Evolutionary conservation across 2,888 invertebrate species (phyloP), one percentile per base, ranked within the genome.

Genomic region (Hirtodrosophila duncani): DNA sequence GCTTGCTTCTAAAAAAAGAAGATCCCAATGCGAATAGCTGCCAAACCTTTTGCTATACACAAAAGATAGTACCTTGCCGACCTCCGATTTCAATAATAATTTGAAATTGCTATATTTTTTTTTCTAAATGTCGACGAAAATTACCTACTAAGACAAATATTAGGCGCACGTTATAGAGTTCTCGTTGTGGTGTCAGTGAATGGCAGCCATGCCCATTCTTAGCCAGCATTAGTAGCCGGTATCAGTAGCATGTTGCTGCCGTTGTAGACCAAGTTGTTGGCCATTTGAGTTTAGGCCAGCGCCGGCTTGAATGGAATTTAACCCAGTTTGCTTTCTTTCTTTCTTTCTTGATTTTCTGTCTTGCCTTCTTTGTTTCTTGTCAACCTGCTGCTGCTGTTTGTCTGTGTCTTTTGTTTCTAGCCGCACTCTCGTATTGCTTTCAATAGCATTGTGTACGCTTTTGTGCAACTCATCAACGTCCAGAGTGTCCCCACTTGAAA

Each of bases 321-420:
- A 67, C 74, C 74, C 20, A 74, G 75, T 81, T 74, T 78, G 79
- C 81, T 74, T 74, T 81, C 81, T 81, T 81, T 78, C 49, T 55
- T 52, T 20, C 10, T 10, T 21, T 27, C n/a, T 10, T 23, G 21
- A 30, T 18, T 20, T 2, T 34, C 33, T 23, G 13, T 21, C 24
- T n/a, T n/a, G n/a, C n/a, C n/a, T n/a, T 46, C 60, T 49, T 56
- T 31, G 42, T 56, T 49, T 70, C 50, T 67, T 44, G 50, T 27
- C 37, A 61, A 51, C 53, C 56, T 51, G 65, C 50, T 64, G 58
- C 45, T 55, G 6, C 26, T 38, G 16, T 37, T 46, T 45, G n/a
- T n/a, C n/a, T n/a, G n/a, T 37, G 20, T 29, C 8, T 38, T 14
- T 42, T 30, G 29, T 38, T 38, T n/a, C n/a, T n/a, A n/a, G n/a